Conservation (phyloP, 2,113 vertebrate genomes). For the Hippolais icterina region DNA sequence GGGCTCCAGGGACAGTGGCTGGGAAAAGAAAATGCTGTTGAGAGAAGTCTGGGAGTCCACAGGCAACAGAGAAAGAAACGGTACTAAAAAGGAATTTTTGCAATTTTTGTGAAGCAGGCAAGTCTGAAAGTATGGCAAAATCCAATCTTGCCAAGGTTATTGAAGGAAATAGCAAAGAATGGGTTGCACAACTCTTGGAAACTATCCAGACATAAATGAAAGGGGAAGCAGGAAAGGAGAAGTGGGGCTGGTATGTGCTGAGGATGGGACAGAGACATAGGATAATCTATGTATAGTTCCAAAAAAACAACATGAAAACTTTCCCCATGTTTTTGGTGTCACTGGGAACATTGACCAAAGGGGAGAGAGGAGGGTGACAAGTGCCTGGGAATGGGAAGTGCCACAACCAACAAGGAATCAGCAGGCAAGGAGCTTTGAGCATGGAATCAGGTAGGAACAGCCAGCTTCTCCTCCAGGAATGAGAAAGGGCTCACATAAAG, state of each 20-base stretch:
- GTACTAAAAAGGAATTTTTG: not conserved
- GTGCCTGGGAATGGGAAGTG: not conserved
- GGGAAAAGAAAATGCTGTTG: not conserved
- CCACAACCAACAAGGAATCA: not conserved
- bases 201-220: not conserved
- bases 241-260: not conserved
- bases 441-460: not conserved
- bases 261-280: not conserved
- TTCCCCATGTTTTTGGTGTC: not conserved
- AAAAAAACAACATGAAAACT: not conserved
- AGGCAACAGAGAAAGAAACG: not conserved
- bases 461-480: not conserved
- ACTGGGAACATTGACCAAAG: not conserved
- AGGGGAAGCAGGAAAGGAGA: slow-evolving; percentile 12
- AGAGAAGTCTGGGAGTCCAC: not conserved
- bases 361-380: not conserved
- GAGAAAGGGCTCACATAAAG: not conserved
- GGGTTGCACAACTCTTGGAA: not conserved
- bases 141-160: not conserved
- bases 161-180: not conserved
- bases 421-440: not conserved
- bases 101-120: not conserved
- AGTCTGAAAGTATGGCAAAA: not conserved
- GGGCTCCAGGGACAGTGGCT: rapidly evolving
- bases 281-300: not conserved